phyloP scores from a whole-genome alignment of 2,797 vertebrate species.

The Hydrocynus forskahlii region DNA sequence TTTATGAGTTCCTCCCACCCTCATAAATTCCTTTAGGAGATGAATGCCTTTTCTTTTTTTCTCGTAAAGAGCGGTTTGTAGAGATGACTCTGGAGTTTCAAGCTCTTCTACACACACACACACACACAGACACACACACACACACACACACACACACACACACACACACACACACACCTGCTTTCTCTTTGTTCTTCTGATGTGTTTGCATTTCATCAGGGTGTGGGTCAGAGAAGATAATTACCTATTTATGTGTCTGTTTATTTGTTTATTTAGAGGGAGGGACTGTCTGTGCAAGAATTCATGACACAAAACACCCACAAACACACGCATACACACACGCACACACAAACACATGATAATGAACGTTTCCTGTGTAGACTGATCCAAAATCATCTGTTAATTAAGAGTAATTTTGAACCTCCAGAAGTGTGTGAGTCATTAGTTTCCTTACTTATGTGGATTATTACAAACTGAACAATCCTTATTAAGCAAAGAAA shows the following conservation, averaged over 20 bases:
- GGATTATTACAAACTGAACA: background rate
- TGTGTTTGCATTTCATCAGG: constrained; percentile 40
- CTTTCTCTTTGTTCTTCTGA: constrained; percentile 12
- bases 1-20: constrained; percentile 6
- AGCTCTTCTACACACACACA: background rate
- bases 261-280: background rate
- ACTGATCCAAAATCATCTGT: background rate
- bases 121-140: too few species aligned
- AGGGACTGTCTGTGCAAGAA: background rate
- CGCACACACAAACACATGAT: background rate
- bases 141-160: background rate
- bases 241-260: constrained; percentile 13
- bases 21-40: constrained; percentile 37
- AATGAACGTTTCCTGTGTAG: background rate
- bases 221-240: constrained; percentile 48
- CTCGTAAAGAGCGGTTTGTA: background rate
- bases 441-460: background rate
- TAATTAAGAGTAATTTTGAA: background rate
- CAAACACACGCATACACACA: background rate
- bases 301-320: background rate
- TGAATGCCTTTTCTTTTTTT: constrained; percentile 23
- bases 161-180: background rate
- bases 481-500: background rate
- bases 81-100: background rate
- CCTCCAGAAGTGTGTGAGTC: background rate